phyloP scores from a whole-genome alignment of 2,888 invertebrate species.

The Temnothorax ravouxi region DNA sequence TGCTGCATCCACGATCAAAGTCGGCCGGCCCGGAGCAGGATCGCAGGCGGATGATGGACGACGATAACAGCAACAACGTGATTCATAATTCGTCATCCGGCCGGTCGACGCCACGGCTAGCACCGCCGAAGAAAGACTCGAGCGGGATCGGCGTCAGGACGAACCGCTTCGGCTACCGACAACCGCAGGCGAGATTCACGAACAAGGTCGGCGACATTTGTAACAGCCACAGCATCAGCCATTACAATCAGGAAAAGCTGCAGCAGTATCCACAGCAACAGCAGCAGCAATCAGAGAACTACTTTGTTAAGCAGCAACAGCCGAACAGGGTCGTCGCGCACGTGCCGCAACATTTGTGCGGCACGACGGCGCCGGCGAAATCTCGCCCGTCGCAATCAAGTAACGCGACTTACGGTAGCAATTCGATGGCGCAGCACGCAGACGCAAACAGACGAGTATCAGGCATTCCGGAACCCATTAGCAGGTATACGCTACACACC shows the following conservation, averaged over 20 bases:
- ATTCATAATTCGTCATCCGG: slow-evolving; percentile 87
- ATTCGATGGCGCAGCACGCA: not conserved
- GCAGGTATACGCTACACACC: slow-evolving; percentile 90
- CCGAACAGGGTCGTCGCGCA: slow-evolving; percentile 72
- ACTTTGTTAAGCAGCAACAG: slow-evolving; percentile 68
- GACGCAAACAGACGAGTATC: slow-evolving; percentile 72
- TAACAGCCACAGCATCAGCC: slow-evolving; percentile 86
- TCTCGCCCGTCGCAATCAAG: slow-evolving; percentile 36
- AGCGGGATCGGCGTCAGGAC: slow-evolving; percentile 88
- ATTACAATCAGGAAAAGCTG: slow-evolving; percentile 87
- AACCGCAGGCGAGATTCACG: slow-evolving; percentile 89
- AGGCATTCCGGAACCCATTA: slow-evolving; percentile 83
- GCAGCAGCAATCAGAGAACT: slow-evolving; percentile 70
- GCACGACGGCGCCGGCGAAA: slow-evolving; percentile 85
- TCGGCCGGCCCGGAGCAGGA: slow-evolving; percentile 86
- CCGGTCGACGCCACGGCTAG: slow-evolving; percentile 89
- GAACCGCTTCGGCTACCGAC: slow-evolving; percentile 93
- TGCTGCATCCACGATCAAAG: slow-evolving; percentile 86
- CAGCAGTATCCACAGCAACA: slow-evolving; percentile 76
- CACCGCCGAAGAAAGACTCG: slow-evolving; percentile 90
- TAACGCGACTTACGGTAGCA: slow-evolving; percentile 10
- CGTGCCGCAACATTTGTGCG: slow-evolving; percentile 71
- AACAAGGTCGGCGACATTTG: slow-evolving; percentile 90
- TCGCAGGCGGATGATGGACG: slow-evolving; percentile 84
- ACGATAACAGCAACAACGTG: slow-evolving; percentile 80